A percentile compares a stretch with the other conserved stretches of the same genome.
Evolutionary conservation across 2,888 invertebrate species (phyloP).

Genomic region (Eucera pruinosa): DNA sequence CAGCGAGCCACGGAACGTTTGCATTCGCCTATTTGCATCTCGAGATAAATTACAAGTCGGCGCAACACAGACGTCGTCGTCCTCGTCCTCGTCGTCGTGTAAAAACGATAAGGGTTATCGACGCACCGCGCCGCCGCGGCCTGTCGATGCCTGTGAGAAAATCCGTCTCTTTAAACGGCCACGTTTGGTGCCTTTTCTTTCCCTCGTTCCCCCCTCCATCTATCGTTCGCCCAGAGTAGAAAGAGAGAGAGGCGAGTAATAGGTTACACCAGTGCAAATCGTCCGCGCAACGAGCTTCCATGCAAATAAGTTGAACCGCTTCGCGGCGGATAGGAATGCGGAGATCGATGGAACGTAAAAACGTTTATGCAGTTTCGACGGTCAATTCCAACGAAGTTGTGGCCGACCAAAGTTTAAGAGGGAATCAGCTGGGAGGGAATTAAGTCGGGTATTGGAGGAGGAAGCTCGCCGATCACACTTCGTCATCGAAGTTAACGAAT

Average conservation of each 20-base stretch:
- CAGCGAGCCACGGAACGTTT: conserved; percentile 2
- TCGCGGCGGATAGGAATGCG: conserved; percentile 15
- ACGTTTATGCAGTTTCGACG: conserved; percentile 11
- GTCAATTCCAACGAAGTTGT: not conserved
- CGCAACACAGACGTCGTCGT: conserved; percentile 33
- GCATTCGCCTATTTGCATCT: conserved; percentile 38
- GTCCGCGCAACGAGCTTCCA: too few relatives aligned
- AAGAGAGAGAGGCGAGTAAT: conserved; percentile 36
- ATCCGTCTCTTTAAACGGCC: conserved; percentile 18
- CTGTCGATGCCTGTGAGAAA: conserved; percentile 48
- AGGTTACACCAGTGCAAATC: conserved; percentile 46
- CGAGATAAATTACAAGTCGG: conserved; percentile 55
- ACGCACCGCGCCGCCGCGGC: too few relatives aligned
- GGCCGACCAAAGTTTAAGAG: too few relatives aligned
- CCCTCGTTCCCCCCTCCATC: too few relatives aligned
- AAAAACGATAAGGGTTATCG: conserved; percentile 56
- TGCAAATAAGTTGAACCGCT: not conserved
- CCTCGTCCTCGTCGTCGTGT: too few relatives aligned
- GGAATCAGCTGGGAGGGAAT: too few relatives aligned
- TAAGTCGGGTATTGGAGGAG: too few relatives aligned
- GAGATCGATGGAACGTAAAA: conserved; percentile 15
- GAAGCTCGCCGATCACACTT: too few relatives aligned
- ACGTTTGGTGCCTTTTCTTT: too few relatives aligned
- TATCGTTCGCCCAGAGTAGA: too few relatives aligned
- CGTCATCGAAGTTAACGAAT: too few relatives aligned